Percentiles rank a stretch among this genome's conserved stretches.
Conservation (phyloP, 2,113 vertebrate genomes). For the Aegithalos caudatus region DNA sequence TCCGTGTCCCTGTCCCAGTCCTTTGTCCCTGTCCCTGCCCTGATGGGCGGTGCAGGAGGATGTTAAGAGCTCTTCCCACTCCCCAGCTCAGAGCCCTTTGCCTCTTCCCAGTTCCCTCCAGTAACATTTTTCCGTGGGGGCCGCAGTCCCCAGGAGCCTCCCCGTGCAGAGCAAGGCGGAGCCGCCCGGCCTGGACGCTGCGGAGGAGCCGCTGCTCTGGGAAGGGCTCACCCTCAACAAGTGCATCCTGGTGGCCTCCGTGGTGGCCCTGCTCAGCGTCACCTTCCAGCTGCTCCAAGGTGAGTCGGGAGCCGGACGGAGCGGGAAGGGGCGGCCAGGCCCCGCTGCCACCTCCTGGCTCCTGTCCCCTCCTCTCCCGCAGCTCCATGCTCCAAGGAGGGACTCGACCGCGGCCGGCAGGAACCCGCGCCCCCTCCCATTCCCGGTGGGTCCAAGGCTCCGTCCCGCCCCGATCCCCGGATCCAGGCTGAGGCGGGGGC, state of each 20-base stretch:
- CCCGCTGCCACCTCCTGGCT: background rate
- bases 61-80: background rate
- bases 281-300: constrained; percentile 85
- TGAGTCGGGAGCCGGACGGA: constrained; percentile 38
- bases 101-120: background rate
- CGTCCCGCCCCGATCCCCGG: accelerated
- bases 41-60: background rate
- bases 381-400: constrained; percentile 37
- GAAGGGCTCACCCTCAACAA: constrained; percentile 87
- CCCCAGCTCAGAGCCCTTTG: background rate
- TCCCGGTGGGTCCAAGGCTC: background rate
- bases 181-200: background rate
- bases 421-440: background rate
- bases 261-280: constrained; percentile 82
- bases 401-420: background rate
- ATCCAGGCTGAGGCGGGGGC: background rate
- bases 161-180: constrained; percentile 55
- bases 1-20: background rate
- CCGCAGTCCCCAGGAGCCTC: constrained; percentile 38
- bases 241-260: constrained; percentile 81
- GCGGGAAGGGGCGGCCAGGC: background rate
- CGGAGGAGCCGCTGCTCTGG: constrained; percentile 77
- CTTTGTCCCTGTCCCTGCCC: background rate
- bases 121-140: background rate
- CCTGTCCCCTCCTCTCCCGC: background rate